Conservation (phyloP, 2,113 vertebrate genomes). For the sheep (Ovis aries) region ARS-UI_Ramb_v3.0 NC_056074.1:44176501-44177000, state of each 20-base stretch:
- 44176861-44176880: rapidly evolving
- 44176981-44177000: not conserved
- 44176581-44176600: rapidly evolving
- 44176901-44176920: rapidly evolving
- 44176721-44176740: rapidly evolving
- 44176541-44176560: rapidly evolving
- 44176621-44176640: rapidly evolving
- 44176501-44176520: rapidly evolving
- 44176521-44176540: rapidly evolving
- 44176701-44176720: rapidly evolving
- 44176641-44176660: rapidly evolving
- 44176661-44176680: rapidly evolving
- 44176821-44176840: not conserved
- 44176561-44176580: rapidly evolving
- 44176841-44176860: rapidly evolving
- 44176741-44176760: rapidly evolving
- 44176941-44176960: too few species aligned
- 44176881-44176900: rapidly evolving
- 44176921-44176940: rapidly evolving
- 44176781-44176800: too few species aligned
- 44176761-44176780: rapidly evolving
- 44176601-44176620: rapidly evolving
- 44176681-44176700: rapidly evolving
- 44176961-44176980: too few species aligned
- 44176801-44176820: rapidly evolving